A percentile compares a stretch with the other conserved stretches of the same genome.
phyloP scores from a whole-genome alignment of 2,113 vertebrate species.

The Gymnobelideus leadbeateri region DNA sequence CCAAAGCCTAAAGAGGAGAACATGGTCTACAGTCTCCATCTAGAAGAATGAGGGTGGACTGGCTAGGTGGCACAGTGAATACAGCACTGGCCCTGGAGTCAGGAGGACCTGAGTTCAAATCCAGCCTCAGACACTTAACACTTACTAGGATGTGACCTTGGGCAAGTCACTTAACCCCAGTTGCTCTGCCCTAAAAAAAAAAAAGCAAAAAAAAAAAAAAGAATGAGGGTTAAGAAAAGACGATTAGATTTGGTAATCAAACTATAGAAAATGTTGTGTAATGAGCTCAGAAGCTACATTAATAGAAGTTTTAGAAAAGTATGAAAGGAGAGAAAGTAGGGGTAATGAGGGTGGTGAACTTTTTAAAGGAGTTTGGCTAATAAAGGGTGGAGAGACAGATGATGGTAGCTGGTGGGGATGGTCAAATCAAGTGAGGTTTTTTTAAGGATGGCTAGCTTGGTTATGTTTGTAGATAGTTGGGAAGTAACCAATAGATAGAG shows the following conservation, averaged over 20 bases:
- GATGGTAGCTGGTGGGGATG: neutral
- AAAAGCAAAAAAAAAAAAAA: too few species aligned
- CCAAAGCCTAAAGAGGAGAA: neutral
- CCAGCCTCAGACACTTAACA: too few species aligned
- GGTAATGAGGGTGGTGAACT: neutral
- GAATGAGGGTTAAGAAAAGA: neutral
- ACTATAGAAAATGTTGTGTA: neutral
- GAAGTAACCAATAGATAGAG: constrained; percentile 28
- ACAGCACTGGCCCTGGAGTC: too few species aligned
- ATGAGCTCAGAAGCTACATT: neutral
- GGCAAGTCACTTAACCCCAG: too few species aligned
- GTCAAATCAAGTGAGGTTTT: neutral
- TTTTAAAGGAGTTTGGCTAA: neutral
- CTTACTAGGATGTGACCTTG: too few species aligned
- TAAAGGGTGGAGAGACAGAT: neutral
- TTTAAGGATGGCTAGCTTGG: constrained; percentile 24
- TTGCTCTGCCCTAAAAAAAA: too few species aligned
- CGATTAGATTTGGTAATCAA: neutral
- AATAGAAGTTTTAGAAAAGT: neutral
- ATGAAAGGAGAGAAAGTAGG: neutral
- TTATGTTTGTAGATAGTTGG: neutral
- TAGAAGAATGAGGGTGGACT: too few species aligned
- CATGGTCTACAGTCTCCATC: neutral
- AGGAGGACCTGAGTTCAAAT: too few species aligned
- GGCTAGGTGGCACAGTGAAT: too few species aligned